Evolutionary conservation across 2,888 invertebrate species (phyloP), one percentile per base, ranked within the genome.

Genomic region (Cheiracanthium punctorium): DNA sequence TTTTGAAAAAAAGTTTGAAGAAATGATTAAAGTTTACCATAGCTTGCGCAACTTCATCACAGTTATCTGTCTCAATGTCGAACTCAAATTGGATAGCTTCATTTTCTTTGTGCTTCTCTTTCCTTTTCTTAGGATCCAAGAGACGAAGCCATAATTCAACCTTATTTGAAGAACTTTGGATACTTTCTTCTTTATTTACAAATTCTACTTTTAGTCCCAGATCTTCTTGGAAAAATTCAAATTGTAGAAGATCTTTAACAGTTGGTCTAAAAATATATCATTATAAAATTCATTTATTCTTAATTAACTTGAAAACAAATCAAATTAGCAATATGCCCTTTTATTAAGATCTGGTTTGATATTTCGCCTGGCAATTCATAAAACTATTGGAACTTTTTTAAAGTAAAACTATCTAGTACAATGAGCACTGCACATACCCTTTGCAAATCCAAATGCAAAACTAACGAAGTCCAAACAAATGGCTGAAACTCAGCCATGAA

Each of bases 11-110:
- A 67, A 7, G 67, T 7, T 67, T 67, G 28, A 65, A 28, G 65
- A 65, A n/a, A n/a, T n/a, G n/a, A n/a, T n/a, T n/a, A n/a, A 1
- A 72, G n/a, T 30, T 48, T 91, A 94, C 95, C 98, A 98, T 97
- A 92, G 98, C 98, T 91, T 95, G 95, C 77, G 98, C 97, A 52
- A 99, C 96, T 91, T 97, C 97, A 91, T 98, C 97, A 86, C 97
- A 96, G 91, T 96, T 95, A 92, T 99, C 99, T 82, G 94, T 94
- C 89, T 95, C 95, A 90, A 98, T 95, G 92, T 98, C 97, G 93
- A 98, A 99, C 90, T 98, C 98, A 93, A 99, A 99, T 92, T 99
- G 98, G 90, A 99, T 98, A 14, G 99, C 99, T 92, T 99, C 99
- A 92, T 99, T 99, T 92, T 99, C 98, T 91, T 98, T 98, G 92